Evolutionary conservation across 2,113 vertebrate species (phyloP), one percentile per base, ranked within the genome.

Genomic region (Rhabdomys dilectus): DNA sequence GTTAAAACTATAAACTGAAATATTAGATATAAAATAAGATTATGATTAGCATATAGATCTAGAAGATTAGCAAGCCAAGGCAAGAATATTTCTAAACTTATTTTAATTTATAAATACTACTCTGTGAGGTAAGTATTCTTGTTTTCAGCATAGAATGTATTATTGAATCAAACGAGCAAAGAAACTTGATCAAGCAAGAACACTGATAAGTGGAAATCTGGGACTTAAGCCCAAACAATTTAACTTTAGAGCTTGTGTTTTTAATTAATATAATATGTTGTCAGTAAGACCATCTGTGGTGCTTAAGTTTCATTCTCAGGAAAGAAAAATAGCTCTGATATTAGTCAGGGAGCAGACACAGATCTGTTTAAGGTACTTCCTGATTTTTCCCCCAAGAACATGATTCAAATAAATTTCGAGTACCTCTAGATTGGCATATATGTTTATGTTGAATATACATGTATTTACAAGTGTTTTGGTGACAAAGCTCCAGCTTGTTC

Each of bases 121-220:
- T 64, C 31, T 3, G 60, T 62, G 36, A 34, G 7, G 4, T n/a
- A 66, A 84, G 3, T 82, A 96, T 73, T 90, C 7, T 39, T 88
- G 78, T 51, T 91, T 89, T 81, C 93, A 77, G 5, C 45, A 80
- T 7, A 86, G 26, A 53, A 80, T 29, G 22, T 81, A 72, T 24
- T 70, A 86, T 53, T 9, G 16, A 3, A 7, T 94, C 31, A 53
- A 81, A 89, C 8, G 39, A 3, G 5, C 73, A 91, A 93, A 94
- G 87, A 77, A 89, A 81, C 7, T 64, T 97, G 77, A 72, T 75
- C 7, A 86, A 72, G 22, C 11, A 86, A 31, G 86, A 85, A 66
- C 39, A 94, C 48, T 36, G 15, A 82, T 87, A 95, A 90, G 21
- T 91, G 39, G 56, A 31, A 93, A 90, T 73, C 34, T 80, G 48